These are phyloP conservation scores for Scarus forsteni DNA, from an alignment of 2,797 vertebrate genomes.

Conservation along the genomic window DNA sequence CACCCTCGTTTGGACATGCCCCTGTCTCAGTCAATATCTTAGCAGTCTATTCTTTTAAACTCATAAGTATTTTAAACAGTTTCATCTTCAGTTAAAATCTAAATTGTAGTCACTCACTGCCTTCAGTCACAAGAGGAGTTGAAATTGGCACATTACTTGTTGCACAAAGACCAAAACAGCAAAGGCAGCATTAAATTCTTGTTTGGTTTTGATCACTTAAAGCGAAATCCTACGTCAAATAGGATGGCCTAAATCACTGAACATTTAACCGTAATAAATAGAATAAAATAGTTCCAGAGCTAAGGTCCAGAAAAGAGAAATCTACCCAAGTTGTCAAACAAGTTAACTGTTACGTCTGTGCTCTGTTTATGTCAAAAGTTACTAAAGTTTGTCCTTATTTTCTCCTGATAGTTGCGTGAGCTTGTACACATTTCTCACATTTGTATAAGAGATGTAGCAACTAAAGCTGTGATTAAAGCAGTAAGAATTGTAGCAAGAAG, in stretches of 20 bases:
- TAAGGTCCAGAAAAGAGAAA: constrained; percentile 7
- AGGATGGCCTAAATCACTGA: neutral
- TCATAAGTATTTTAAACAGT: too few species aligned
- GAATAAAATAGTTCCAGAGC: constrained; percentile 7
- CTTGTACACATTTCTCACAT: constrained; percentile 35
- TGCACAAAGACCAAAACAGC: too few species aligned
- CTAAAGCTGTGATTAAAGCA: constrained; percentile 53
- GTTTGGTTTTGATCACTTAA: too few species aligned
- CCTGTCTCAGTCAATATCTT: too few species aligned
- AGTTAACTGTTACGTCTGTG: neutral
- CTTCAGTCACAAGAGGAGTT: too few species aligned
- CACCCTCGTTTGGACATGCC: too few species aligned
- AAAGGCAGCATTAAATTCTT: too few species aligned
- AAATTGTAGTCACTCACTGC: too few species aligned
- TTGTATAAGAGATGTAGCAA: constrained; percentile 41
- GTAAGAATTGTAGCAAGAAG: constrained; percentile 16
- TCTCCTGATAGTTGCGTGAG: constrained; percentile 19
- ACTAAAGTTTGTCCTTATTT: constrained; percentile 15
- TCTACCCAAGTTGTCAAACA: neutral
- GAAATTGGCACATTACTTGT: too few species aligned
- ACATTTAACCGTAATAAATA: constrained; percentile 1
- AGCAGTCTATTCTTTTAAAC: too few species aligned
- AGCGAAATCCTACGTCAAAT: too few species aligned
- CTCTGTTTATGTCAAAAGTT: constrained; percentile 8
- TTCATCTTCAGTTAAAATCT: too few species aligned